These are phyloP conservation scores for Macquaria ambigua DNA, from an alignment of 2,113 vertebrate species.

Conservation along the genomic window DNA sequence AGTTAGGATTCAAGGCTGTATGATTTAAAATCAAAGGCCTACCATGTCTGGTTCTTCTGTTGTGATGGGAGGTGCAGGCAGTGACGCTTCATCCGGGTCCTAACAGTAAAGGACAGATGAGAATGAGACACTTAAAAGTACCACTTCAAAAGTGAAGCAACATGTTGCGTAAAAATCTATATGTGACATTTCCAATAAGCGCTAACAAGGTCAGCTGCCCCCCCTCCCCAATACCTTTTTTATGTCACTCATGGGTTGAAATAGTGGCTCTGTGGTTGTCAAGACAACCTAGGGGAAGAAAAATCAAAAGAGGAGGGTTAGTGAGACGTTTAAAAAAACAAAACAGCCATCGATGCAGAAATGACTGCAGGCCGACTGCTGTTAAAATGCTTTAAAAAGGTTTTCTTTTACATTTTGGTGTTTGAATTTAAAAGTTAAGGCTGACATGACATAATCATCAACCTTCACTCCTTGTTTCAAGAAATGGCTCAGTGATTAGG, in stretches of 20 bases:
- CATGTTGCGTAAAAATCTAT: background rate
- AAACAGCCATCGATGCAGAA: too few species aligned
- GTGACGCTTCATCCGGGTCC: constrained; percentile 46
- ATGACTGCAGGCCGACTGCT: background rate
- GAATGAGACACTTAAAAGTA: background rate
- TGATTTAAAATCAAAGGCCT: constrained; percentile 11
- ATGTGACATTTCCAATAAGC: background rate
- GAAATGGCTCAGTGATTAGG: background rate
- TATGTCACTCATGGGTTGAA: constrained; percentile 8
- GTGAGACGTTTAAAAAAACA: background rate
- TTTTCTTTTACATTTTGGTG: too few species aligned
- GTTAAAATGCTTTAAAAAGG: background rate
- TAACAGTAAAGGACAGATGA: constrained; percentile 23
- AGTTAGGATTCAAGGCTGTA: background rate
- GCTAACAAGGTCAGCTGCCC: background rate
- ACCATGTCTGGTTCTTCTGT: constrained; percentile 74
- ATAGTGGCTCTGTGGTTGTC: constrained; percentile 34
- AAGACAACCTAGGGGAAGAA: background rate
- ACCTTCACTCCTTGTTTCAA: background rate
- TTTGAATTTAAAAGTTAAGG: too few species aligned
- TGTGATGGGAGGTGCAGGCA: constrained; percentile 33
- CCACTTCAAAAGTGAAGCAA: constrained; percentile 2
- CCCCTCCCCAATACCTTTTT: constrained; percentile 47
- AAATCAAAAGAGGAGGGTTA: background rate
- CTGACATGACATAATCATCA: background rate